phyloP scores from a whole-genome alignment of 2,113 vertebrate genomes.

The Forbesichthys papilliferus region DNA sequence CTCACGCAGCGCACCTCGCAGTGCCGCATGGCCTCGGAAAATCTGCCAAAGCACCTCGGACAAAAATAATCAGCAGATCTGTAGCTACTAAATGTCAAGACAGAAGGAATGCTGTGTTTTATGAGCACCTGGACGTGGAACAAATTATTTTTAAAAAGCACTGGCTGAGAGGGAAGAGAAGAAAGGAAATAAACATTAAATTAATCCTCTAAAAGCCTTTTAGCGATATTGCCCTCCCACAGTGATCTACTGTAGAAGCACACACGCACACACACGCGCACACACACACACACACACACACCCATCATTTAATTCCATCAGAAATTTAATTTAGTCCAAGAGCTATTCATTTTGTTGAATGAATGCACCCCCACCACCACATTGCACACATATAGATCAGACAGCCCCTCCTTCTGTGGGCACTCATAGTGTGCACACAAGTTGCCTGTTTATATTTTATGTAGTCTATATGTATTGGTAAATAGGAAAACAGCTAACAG shows the following conservation, averaged over 20 bases:
- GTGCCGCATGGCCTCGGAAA: too few relatives aligned
- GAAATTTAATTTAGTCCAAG: constrained; percentile 82
- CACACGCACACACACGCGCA: constrained; percentile 27
- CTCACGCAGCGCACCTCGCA: too few relatives aligned
- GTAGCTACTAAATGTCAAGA: constrained; percentile 64
- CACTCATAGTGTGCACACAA: constrained; percentile 29
- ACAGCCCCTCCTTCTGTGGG: constrained; percentile 13
- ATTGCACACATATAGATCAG: constrained; percentile 33
- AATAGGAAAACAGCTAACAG: constrained; percentile 16
- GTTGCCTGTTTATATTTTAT: constrained; percentile 17
- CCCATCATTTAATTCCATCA: constrained; percentile 78
- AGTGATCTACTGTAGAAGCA: constrained; percentile 54
- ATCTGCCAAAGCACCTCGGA: too few relatives aligned
- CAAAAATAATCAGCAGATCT: too few relatives aligned
- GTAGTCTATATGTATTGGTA: constrained; percentile 28
- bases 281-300: constrained; percentile 39
- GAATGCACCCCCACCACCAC: constrained; percentile 53
- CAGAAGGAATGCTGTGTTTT: constrained; percentile 63
- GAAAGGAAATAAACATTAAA: constrained; percentile 63
- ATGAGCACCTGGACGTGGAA: constrained; percentile 68
- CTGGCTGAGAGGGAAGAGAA: constrained; percentile 13
- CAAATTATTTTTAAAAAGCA: constrained; percentile 48
- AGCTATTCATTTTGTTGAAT: constrained; percentile 82
- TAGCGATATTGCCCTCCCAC: constrained; percentile 82
- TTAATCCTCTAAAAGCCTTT: constrained; percentile 86